A percentile compares a stretch with the other conserved stretches of the same genome.
phyloP scores from a whole-genome alignment of 1,140 invertebrate species.

The Cyphomyrmex costatus region DNA sequence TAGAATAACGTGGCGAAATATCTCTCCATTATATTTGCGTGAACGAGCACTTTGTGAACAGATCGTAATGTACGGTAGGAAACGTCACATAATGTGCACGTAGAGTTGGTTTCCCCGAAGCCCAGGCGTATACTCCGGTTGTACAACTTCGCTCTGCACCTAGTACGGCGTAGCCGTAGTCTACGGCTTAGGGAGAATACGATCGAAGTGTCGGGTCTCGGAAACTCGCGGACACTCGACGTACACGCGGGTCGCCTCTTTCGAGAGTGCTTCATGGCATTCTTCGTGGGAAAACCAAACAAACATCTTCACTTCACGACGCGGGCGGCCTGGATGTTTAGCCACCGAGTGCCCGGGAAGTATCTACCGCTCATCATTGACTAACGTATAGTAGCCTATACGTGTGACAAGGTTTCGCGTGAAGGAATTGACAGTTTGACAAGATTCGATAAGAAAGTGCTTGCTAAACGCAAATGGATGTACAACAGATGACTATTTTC shows the following conservation, averaged over 20 bases:
- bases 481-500: background rate
- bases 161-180: conserved; percentile 18
- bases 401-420: background rate
- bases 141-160: conserved; percentile 17
- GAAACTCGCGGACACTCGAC: conserved; percentile 75
- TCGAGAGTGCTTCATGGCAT: conserved; percentile 79
- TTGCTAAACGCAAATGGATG: background rate
- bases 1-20: background rate
- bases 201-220: conserved; percentile 73
- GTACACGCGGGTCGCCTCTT: conserved; percentile 61
- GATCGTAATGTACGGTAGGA: conserved; percentile 8
- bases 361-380: conserved; percentile 64
- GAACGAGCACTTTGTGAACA: conserved; percentile 29
- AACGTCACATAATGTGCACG: conserved; percentile 39
- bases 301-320: conserved; percentile 80
- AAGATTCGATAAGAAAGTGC: conserved; percentile 12
- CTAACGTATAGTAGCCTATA: background rate
- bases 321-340: conserved; percentile 74
- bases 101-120: conserved; percentile 41
- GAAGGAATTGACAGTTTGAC: conserved; percentile 7
- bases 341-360: conserved; percentile 65
- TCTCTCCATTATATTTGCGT: conserved; percentile 17
- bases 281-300: conserved; percentile 85
- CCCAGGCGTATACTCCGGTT: conserved; percentile 14
- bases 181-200: conserved; percentile 41